Percentiles rank a stretch among this genome's conserved stretches.
phyloP scores from a whole-genome alignment of 2,888 invertebrate species.

The Mesochorus sp. region DNA sequence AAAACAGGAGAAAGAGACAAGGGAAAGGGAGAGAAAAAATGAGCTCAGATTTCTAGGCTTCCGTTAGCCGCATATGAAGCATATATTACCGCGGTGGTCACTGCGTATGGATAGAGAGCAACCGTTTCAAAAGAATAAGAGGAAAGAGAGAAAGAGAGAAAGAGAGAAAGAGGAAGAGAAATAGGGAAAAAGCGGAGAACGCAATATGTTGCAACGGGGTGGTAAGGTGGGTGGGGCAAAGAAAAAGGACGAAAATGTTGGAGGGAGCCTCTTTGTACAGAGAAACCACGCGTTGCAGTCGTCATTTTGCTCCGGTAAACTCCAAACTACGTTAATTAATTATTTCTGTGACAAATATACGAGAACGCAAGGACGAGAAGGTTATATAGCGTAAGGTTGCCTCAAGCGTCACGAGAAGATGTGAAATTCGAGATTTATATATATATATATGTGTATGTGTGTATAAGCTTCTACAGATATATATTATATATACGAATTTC shows the following conservation, averaged over 20 bases:
- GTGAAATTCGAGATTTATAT: conserved; percentile 8
- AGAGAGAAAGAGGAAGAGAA: not conserved
- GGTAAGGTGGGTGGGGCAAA: not conserved
- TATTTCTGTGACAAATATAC: conserved; percentile 75
- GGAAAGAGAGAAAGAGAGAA: not conserved
- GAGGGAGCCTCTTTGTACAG: not conserved
- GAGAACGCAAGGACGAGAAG: conserved; percentile 27
- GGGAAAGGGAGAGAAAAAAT: conserved; percentile 29
- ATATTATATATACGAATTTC: not conserved
- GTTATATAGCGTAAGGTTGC: conserved; percentile 46
- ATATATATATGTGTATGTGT: too few species aligned
- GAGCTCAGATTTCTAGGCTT: conserved; percentile 7
- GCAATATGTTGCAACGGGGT: not conserved
- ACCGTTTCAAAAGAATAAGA: conserved; percentile 8
- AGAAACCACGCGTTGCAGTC: conserved; percentile 52
- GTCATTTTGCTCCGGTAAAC: conserved; percentile 47
- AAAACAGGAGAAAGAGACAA: conserved; percentile 52
- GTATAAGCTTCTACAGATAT: too few species aligned
- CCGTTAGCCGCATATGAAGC: not conserved
- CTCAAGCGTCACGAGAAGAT: conserved; percentile 27
- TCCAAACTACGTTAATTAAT: conserved; percentile 73
- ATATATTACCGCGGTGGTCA: conserved; percentile 11
- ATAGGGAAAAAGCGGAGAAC: too few species aligned
- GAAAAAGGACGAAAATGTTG: conserved; percentile 3
- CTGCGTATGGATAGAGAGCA: conserved; percentile 1